Evolutionary conservation across 2,888 invertebrate genomes (phyloP), one percentile per base, ranked within the genome.

Genomic region (Hipparchia semele): DNA sequence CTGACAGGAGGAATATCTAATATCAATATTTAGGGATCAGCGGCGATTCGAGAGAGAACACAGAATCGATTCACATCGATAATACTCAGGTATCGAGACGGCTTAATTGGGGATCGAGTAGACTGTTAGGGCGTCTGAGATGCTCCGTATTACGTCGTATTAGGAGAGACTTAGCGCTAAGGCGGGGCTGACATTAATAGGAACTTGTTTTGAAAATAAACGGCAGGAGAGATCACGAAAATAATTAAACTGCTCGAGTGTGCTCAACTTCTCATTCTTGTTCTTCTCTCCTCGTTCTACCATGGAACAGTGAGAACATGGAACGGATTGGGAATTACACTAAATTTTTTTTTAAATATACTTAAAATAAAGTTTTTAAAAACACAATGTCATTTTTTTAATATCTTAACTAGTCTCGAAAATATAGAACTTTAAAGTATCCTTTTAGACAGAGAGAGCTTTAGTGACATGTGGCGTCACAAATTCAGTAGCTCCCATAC

Each of bases 21-120:
- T 86, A 87, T 88, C 89, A 89, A 89, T 89, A 89, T 90, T 90
- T 87, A 64, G 88, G 83, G 81, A 85, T 85, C 84, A 81, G 61
- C 51, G 80, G 78, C 80, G 82, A 84, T 83, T 81, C 83, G 82
- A 78, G 78, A 73, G 78, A 74, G 79, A 85, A 86, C 85, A 87
- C 85, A 51, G 53, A 61, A 69, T 69, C 60, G 51, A 69, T 69
- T 49, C 61, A 53, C 53, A 59, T 59, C 61, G 49, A 69, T 69
- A 69, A 69, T 61, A 61, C 61, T 61, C 69, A 69, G 69, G 69
- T 69, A 69, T 69, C 59, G 68, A 60, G 68, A 68, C 68, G 83
- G 86, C 85, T 90, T 91, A 87, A 87, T 87, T 70, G 68, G 68
- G 60, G 68, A 69, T 69, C 53, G 61, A 39, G 53, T 33, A 61